phyloP scores from a whole-genome alignment of 2,113 vertebrate species.

The Bucco capensis region DNA sequence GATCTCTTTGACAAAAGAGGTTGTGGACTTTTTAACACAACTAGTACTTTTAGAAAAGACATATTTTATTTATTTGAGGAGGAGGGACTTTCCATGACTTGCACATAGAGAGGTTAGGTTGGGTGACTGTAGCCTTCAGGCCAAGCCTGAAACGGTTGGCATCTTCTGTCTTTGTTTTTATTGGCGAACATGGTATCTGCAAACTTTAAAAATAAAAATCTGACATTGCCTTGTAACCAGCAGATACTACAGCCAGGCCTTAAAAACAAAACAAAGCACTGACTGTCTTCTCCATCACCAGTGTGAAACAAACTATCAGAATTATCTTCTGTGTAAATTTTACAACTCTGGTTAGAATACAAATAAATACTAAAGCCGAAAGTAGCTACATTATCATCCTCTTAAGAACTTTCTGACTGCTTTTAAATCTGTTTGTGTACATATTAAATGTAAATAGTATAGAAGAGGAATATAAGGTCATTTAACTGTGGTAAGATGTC shows the following conservation, averaged over 20 bases:
- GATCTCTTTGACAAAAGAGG: neutral
- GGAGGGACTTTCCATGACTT: neutral
- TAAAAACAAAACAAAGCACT: neutral
- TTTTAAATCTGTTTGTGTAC: neutral
- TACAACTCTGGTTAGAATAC: neutral
- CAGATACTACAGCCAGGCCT: neutral
- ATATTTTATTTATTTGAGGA: neutral
- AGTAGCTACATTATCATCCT: neutral
- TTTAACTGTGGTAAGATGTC: neutral
- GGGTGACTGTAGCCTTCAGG: neutral
- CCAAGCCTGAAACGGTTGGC: neutral
- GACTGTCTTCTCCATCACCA: neutral
- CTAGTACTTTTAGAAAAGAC: neutral
- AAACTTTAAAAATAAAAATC: neutral
- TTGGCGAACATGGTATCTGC: neutral
- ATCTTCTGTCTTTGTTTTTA: neutral
- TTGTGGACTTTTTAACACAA: neutral
- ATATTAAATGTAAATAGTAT: neutral
- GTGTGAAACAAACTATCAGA: neutral
- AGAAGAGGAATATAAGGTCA: neutral
- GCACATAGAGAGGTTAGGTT: neutral
- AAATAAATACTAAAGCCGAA: neutral
- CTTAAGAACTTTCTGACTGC: neutral
- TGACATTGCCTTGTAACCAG: neutral
- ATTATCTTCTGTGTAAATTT: neutral